Percentiles rank a stretch among this genome's conserved stretches.
Evolutionary conservation across 2,113 vertebrate genomes (phyloP).

Genomic region (Garra rufa): DNA sequence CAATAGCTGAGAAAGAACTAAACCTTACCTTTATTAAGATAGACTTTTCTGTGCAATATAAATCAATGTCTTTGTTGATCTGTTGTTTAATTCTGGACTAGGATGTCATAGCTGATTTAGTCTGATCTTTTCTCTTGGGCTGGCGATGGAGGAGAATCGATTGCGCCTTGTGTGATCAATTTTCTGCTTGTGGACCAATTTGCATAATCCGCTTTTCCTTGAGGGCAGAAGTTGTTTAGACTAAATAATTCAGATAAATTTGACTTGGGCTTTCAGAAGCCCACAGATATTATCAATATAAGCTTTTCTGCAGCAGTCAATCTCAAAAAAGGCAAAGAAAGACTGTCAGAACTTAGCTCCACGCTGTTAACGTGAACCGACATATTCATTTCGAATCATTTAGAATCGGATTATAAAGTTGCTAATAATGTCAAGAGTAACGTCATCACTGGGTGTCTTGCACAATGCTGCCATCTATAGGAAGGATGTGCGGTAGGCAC

Average conservation of each 20-base stretch:
- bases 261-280: constrained; percentile 1
- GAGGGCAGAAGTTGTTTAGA: constrained; percentile 37
- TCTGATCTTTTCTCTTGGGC: constrained; percentile 12
- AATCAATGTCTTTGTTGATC: constrained; percentile 40
- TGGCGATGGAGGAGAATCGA: constrained; percentile 20
- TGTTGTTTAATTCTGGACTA: constrained; percentile 40
- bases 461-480: constrained; percentile 45
- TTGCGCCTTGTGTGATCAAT: constrained; percentile 5
- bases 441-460: neutral
- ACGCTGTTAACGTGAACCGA: neutral
- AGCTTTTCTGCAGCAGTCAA: constrained; percentile 16
- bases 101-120: constrained; percentile 38
- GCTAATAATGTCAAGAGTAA: neutral
- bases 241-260: constrained; percentile 18
- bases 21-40: constrained; percentile 28
- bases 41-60: constrained; percentile 39
- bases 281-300: constrained; percentile 13
- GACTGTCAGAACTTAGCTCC: neutral
- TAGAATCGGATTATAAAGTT: neutral
- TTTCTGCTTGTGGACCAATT: constrained; percentile 36
- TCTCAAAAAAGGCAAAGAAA: neutral
- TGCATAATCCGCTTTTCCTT: constrained; percentile 29
- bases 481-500: constrained; percentile 12
- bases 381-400: neutral
- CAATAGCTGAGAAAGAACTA: constrained; percentile 6